Conservation (phyloP, 2,797 vertebrate genomes). For the Hyperoplus lanceolatus region DNA sequence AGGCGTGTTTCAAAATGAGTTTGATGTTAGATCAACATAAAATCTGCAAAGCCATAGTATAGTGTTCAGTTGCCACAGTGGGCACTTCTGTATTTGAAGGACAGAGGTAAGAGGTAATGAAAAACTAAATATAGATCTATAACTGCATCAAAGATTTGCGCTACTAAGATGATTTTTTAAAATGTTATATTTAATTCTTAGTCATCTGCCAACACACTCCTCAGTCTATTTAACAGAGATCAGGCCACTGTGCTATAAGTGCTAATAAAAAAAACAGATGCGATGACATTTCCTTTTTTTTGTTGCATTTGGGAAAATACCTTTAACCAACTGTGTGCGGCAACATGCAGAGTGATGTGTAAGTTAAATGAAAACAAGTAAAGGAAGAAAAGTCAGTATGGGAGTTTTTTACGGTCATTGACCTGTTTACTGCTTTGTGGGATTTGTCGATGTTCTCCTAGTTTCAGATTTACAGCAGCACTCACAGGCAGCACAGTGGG, state of each 20-base stretch:
- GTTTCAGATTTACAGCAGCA: not conserved
- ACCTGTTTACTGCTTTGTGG: not conserved
- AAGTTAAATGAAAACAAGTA: not conserved
- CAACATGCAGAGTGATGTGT: not conserved
- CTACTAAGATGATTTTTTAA: not conserved
- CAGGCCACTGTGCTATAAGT: no score
- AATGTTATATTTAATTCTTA: not conserved
- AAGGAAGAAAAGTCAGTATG: not conserved
- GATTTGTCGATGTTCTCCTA: not conserved
- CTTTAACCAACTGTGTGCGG: not conserved
- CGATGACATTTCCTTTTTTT: not conserved
- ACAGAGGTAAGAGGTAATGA: slow-evolving; percentile 7
- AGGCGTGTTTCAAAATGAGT: not conserved
- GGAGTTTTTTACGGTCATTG: not conserved
- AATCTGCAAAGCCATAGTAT: not conserved
- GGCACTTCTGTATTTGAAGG: not conserved
- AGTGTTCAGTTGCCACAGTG: not conserved
- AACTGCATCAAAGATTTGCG: not conserved
- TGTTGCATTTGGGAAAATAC: not conserved
- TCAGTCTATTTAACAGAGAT: no score
- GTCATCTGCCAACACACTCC: not conserved
- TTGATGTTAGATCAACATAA: slow-evolving; percentile 6
- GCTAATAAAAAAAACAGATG: not conserved
- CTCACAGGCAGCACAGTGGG: not conserved
- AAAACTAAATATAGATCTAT: not conserved